These are phyloP conservation scores for Pionites leucogaster DNA, from an alignment of 2,113 vertebrate species.

Conservation along the genomic window DNA sequence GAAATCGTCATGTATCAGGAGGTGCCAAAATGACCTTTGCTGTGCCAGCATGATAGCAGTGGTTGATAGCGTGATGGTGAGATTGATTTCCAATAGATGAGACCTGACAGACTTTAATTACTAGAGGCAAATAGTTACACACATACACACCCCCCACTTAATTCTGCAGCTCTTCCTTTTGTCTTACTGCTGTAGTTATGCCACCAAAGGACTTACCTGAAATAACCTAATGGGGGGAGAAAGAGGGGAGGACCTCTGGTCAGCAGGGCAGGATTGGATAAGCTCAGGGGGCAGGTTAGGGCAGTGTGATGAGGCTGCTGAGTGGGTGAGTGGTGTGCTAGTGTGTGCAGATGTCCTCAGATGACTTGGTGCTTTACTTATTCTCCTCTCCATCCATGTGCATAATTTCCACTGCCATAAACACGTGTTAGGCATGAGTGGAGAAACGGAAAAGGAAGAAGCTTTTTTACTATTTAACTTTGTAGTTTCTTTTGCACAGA, in stretches of 20 bases:
- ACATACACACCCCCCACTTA: not conserved
- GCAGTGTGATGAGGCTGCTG: not conserved
- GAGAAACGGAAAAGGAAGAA: not conserved
- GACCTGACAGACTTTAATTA: not conserved
- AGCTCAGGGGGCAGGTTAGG: not conserved
- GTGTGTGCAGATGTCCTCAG: not conserved
- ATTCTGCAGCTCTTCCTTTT: not conserved
- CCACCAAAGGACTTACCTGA: not conserved
- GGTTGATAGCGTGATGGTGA: accelerated
- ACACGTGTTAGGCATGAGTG: not conserved
- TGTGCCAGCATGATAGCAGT: accelerated
- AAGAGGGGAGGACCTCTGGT: not conserved
- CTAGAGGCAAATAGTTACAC: not conserved
- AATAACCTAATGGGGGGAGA: not conserved
- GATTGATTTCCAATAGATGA: not conserved
- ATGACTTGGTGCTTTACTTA: constrained; percentile 37
- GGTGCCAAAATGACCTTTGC: not conserved
- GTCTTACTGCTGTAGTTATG: not conserved
- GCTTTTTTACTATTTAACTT: not conserved
- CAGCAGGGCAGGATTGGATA: not conserved
- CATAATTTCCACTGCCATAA: constrained; percentile 19
- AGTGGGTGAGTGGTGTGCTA: not conserved
- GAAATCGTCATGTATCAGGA: not conserved
- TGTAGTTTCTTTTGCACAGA: not conserved
- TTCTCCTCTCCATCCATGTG: not conserved